Evolutionary conservation across 2,113 vertebrate species (phyloP).

Genomic region (Alethe castanea): DNA sequence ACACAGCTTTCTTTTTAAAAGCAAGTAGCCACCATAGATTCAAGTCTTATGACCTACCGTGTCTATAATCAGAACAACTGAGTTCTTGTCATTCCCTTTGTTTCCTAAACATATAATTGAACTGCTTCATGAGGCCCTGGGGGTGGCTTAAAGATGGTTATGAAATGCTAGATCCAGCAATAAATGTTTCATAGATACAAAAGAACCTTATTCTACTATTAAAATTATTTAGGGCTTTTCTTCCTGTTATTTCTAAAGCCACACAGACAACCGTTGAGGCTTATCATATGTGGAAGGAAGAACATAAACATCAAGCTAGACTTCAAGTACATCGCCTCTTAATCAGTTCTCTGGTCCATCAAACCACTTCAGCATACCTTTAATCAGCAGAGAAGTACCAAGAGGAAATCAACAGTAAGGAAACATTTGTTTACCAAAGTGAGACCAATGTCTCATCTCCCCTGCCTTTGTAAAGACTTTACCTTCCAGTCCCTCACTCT

Average conservation of each 20-base stretch:
- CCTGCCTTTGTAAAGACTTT: background rate
- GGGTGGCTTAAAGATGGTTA: background rate
- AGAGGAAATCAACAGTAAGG: background rate
- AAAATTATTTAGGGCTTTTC: background rate
- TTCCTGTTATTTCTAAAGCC: background rate
- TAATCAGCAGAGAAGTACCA: background rate
- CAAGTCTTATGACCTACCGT: background rate
- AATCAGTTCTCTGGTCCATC: background rate
- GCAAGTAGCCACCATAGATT: background rate
- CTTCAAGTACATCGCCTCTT: background rate
- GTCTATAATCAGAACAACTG: background rate
- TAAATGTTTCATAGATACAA: background rate
- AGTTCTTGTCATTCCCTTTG: background rate
- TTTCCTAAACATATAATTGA: background rate
- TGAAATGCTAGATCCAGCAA: background rate
- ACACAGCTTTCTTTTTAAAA: background rate
- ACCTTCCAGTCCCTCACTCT: background rate
- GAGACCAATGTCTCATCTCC: background rate
- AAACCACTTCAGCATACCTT: background rate
- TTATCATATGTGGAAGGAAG: background rate
- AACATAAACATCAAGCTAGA: background rate
- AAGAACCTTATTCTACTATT: background rate
- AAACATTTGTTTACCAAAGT: background rate
- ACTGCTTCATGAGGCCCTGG: background rate
- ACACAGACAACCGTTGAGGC: background rate